Evolutionary conservation across 2,888 invertebrate species (phyloP).

Genomic region (Drosophila kambysellisi): DNA sequence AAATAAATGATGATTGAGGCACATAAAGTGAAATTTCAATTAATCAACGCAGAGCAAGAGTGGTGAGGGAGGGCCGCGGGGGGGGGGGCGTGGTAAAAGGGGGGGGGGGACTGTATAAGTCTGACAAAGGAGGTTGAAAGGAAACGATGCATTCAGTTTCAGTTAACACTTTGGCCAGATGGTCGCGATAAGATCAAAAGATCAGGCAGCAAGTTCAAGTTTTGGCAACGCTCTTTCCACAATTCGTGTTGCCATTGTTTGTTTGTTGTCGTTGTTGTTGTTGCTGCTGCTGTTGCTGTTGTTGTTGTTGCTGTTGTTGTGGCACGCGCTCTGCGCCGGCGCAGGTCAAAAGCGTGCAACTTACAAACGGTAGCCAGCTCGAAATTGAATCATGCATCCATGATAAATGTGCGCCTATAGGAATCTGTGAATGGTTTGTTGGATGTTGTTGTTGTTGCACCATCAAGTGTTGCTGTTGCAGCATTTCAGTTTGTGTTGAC

Average conservation of each 20-base stretch:
- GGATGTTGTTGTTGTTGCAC: slow-evolving; percentile 22
- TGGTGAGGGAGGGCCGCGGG: background rate
- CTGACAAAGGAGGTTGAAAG: background rate
- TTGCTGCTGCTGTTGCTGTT: slow-evolving; percentile 6
- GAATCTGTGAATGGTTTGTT: slow-evolving; percentile 32
- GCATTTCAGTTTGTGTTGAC: slow-evolving; percentile 65
- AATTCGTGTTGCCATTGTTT: slow-evolving; percentile 70
- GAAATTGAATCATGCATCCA: slow-evolving; percentile 44
- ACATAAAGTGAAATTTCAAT: slow-evolving; percentile 69
- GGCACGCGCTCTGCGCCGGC: slow-evolving; percentile 65
- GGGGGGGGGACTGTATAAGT: background rate
- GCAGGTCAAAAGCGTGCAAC: slow-evolving; percentile 77
- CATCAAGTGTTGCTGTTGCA: background rate
- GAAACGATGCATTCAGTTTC: slow-evolving; percentile 26
- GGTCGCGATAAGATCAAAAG: slow-evolving; percentile 69
- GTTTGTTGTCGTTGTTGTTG: slow-evolving; percentile 19
- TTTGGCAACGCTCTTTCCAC: slow-evolving; percentile 38
- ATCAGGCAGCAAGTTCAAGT: slow-evolving; percentile 70
- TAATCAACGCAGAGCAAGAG: slow-evolving; percentile 43
- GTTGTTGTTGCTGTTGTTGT: slow-evolving; percentile 31
- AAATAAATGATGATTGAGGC: slow-evolving; percentile 47
- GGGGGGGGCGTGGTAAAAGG: no score
- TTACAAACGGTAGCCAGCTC: slow-evolving; percentile 65
- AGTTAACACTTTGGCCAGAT: slow-evolving; percentile 66
- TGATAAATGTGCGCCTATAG: slow-evolving; percentile 66